Evolutionary conservation across 2,888 invertebrate species (phyloP), one percentile per base, ranked within the genome.

Genomic region (Drosophila phalerata): DNA sequence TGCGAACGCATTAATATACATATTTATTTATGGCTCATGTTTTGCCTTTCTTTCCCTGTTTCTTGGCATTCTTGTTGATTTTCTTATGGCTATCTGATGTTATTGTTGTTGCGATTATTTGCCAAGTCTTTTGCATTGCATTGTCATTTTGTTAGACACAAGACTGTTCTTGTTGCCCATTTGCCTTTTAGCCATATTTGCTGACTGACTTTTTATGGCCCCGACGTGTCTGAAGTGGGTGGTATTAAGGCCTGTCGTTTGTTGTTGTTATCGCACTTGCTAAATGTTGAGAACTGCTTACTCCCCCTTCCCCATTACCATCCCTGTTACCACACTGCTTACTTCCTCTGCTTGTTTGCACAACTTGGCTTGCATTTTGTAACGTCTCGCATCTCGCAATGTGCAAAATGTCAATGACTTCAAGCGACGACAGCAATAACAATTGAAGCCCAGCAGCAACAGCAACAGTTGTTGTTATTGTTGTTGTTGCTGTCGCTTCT

Each of bases 331-430:
- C 25, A 5, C 45, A 40, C n/a, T 8, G 15, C 17, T 28, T 15
- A 5, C 34, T 49, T 19, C 38, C 48, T n/a, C 52, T 55, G 56
- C 40, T 40, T 77, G 63, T 79, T 81, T 81, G 61, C 78, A 66
- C 74, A 81, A 81, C 47, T 68, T 78, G 79, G 56, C 72, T 79
- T 72, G 62, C 69, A 68, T 72, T 76, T 79, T 74, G 72, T 69
- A 76, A 74, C 60, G 65, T 67, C 56, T 63, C 66, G 55, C 76
- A 75, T 64, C 51, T 68, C 53, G 73, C 82, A 79, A 73, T 77
- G 63, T 66, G 69, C 70, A 69, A 85, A 88, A 78, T 84, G 83
- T 88, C 83, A 84, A 75, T 85, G 83, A 84, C 83, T 88, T 64
- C 55, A 73, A 64, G 45, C 68, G 57, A 74, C 73, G 64, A 61